phyloP scores from a whole-genome alignment of 2,888 invertebrate species.

The Aplocera efformata region DNA sequence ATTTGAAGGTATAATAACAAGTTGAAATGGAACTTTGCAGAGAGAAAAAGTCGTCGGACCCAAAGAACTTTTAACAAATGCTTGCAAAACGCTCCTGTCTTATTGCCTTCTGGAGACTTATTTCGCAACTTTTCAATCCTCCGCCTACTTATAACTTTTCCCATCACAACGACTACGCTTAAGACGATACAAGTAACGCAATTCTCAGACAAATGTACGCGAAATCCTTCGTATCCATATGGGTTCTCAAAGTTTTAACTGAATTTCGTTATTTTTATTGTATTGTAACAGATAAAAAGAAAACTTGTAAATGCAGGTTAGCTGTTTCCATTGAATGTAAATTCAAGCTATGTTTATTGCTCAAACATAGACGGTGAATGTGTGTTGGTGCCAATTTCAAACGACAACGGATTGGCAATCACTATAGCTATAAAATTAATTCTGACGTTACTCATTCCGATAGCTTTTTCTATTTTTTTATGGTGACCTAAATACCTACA shows the following conservation, averaged over 20 bases:
- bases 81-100: conserved; percentile 52
- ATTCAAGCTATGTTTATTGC: too few species aligned
- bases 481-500: conserved; percentile 27
- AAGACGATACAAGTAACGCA: conserved; percentile 62
- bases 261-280: conserved; percentile 32
- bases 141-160: conserved; percentile 65
- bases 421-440: conserved; percentile 11
- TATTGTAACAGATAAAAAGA: conserved; percentile 21
- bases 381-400: background rate
- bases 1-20: conserved; percentile 25
- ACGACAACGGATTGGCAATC: conserved; percentile 10
- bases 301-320: conserved; percentile 6
- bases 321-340: background rate
- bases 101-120: conserved; percentile 54
- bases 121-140: conserved; percentile 62
- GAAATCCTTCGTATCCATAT: conserved; percentile 39
- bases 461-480: conserved; percentile 19
- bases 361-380: background rate
- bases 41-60: conserved; percentile 39
- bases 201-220: conserved; percentile 48
- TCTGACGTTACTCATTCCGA: conserved; percentile 4
- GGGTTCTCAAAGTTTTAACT: conserved; percentile 36
- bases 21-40: conserved; percentile 27
- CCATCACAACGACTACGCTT: conserved; percentile 63
- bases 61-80: conserved; percentile 55